phyloP scores from a whole-genome alignment of 2,888 invertebrate genomes.

The Netelia melanura region DNA sequence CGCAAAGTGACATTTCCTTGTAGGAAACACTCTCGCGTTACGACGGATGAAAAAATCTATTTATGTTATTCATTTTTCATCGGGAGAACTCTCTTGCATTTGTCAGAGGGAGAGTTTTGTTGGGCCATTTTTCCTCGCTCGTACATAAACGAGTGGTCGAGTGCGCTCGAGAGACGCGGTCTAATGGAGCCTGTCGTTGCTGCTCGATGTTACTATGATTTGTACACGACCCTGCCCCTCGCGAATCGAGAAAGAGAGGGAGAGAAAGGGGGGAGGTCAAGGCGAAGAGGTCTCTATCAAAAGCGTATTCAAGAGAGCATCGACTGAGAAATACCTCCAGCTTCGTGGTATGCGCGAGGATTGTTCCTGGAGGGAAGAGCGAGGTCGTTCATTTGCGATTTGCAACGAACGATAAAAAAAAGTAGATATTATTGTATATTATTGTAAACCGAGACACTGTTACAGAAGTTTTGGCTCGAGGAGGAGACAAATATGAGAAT shows the following conservation, averaged over 20 bases:
- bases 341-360: not conserved
- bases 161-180: conserved; percentile 62
- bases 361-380: not conserved
- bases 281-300: conserved; percentile 53
- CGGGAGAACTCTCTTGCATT: conserved; percentile 14
- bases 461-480: too few relatives aligned
- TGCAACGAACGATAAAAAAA: too few relatives aligned
- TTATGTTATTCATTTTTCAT: conserved; percentile 16
- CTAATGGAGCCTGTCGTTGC: conserved; percentile 75
- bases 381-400: too few relatives aligned
- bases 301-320: conserved; percentile 26
- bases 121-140: conserved; percentile 48
- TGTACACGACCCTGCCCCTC: conserved; percentile 67
- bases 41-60: not conserved
- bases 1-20: not conserved
- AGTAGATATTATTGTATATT: too few relatives aligned
- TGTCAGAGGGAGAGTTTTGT: conserved; percentile 46
- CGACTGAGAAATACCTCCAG: not conserved
- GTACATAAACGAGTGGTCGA: conserved; percentile 12
- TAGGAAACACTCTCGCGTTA: not conserved
- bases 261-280: conserved; percentile 47
- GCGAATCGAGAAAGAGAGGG: conserved; percentile 31
- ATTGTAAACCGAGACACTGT: too few relatives aligned
- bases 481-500: too few relatives aligned
- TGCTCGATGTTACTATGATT: conserved; percentile 69